These are phyloP conservation scores for Eciton burchellii DNA, from an alignment of 1,140 invertebrate genomes.

Conservation along the genomic window DNA sequence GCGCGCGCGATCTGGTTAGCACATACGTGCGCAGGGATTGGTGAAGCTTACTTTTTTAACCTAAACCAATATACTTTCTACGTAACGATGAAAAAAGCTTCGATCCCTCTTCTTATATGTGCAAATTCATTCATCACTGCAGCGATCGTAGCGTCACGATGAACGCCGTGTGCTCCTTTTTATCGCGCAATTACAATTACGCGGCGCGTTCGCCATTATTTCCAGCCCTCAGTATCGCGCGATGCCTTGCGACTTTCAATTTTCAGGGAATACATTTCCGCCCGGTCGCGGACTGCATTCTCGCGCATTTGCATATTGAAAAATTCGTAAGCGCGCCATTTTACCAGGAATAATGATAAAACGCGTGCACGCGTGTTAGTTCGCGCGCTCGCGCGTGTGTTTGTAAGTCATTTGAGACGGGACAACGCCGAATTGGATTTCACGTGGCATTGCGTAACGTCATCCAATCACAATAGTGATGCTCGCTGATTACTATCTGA, in stretches of 20 bases:
- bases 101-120: slow-evolving; percentile 12
- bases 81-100: not conserved
- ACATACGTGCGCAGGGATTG: not conserved
- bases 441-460: slow-evolving; percentile 52
- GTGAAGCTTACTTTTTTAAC: not conserved
- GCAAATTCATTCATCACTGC: slow-evolving; percentile 6
- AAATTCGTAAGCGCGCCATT: slow-evolving; percentile 38
- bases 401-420: slow-evolving; percentile 49
- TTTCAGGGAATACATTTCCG: slow-evolving; percentile 48
- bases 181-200: slow-evolving; percentile 31
- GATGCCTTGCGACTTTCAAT: slow-evolving; percentile 36
- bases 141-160: not conserved
- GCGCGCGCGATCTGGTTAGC: not conserved
- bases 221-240: slow-evolving; percentile 1
- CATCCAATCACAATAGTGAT: slow-evolving; percentile 60
- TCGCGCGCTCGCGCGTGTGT: slow-evolving; percentile 9
- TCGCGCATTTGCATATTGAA: slow-evolving; percentile 57
- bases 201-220: slow-evolving; percentile 28
- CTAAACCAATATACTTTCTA: slow-evolving; percentile 14
- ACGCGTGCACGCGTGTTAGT: not conserved
- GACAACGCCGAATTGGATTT: slow-evolving; percentile 51
- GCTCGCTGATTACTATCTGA: slow-evolving; percentile 57
- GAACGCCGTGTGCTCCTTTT: slow-evolving; percentile 5
- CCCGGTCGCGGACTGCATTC: slow-evolving; percentile 21
- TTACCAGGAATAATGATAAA: slow-evolving; percentile 49